Conservation (phyloP, 2,113 vertebrate genomes). For the Macquaria ambigua region DNA sequence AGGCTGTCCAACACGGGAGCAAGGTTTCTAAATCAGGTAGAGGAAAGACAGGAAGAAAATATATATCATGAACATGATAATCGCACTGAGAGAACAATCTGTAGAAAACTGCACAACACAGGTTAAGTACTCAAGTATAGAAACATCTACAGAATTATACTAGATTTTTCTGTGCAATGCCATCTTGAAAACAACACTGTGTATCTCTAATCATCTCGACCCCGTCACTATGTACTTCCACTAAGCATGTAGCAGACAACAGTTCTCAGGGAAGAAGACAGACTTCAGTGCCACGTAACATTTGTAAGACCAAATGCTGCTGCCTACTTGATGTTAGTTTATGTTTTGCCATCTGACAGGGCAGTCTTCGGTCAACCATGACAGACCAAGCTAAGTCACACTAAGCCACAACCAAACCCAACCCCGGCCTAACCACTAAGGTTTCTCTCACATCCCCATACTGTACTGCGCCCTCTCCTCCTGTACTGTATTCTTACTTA, state of each 20-base stretch:
- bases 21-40: constrained; percentile 89
- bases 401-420: constrained; percentile 14
- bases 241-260: neutral
- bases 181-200: neutral
- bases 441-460: neutral
- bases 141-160: neutral
- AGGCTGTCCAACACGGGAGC: constrained; percentile 95
- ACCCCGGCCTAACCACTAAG: neutral
- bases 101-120: neutral
- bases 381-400: neutral
- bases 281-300: neutral
- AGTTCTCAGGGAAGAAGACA: neutral
- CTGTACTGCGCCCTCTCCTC: neutral
- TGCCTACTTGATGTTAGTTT: neutral
- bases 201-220: neutral
- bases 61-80: neutral
- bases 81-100: neutral
- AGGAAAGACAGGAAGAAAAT: neutral
- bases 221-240: neutral
- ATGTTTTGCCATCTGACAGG: neutral
- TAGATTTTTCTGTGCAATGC: neutral
- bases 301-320: neutral
- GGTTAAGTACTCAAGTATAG: neutral
- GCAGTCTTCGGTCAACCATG: neutral
- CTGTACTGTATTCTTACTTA: constrained; percentile 88